phyloP scores from a whole-genome alignment of 2,797 vertebrate species.

The Pseudochaenichthys georgianus region DNA sequence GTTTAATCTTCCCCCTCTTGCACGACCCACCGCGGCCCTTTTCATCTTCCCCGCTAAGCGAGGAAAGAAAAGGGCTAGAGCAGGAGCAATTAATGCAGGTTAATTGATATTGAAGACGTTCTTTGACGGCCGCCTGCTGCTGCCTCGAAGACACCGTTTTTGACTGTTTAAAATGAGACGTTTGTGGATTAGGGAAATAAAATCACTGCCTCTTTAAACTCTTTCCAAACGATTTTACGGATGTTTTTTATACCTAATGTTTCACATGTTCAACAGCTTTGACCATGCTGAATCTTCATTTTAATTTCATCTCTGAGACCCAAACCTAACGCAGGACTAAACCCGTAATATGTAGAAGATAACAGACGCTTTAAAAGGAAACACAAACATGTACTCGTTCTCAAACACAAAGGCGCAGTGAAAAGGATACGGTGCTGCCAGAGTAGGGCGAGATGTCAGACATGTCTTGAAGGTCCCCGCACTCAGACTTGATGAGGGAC shows the following conservation, averaged over 20 bases:
- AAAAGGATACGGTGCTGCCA: constrained; percentile 97
- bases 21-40: constrained; percentile 71
- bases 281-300: neutral
- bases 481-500: constrained; percentile 98
- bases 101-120: constrained; percentile 78
- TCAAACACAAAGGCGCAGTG: neutral
- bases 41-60: constrained; percentile 75
- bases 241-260: neutral
- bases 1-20: constrained; percentile 83
- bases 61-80: constrained; percentile 72
- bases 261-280: neutral
- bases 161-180: constrained; percentile 43
- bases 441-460: constrained; percentile 98
- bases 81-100: constrained; percentile 79
- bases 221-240: neutral
- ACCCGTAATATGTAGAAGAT: no score
- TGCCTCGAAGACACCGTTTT: constrained; percentile 6
- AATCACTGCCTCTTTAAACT: neutral
- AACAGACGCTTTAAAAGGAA: neutral
- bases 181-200: neutral
- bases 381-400: neutral
- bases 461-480: constrained; percentile 97
- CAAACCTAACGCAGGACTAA: neutral
- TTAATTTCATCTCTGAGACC: neutral
- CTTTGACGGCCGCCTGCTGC: constrained; percentile 45